Base-by-base conservation (phyloP, 2,888 invertebrate species). In the Drosophila kuntzei region DNA sequence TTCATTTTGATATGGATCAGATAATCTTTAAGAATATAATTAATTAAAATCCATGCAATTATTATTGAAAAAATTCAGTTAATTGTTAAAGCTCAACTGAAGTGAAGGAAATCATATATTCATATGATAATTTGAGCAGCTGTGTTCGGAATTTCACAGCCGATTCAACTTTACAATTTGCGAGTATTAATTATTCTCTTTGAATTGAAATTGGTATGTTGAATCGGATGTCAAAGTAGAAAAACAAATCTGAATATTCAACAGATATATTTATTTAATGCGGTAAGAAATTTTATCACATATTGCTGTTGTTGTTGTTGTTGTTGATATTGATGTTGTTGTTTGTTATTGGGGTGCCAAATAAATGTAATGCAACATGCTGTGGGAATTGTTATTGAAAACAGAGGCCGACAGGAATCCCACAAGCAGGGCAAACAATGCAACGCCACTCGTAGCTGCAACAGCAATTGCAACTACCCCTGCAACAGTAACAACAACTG, bases 381-480 rank as follows among this genome's bases (percentile, higher is more conserved):
- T 62, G 69, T 65, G 66, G 44, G 62, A 71, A 87, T 81, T 87
- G 88, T 69, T 71, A 65, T 84, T 67, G 68, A 70, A 77, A 71
- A 67, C 57, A 51, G 50, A 22, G 64, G 32, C 51, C 41, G 51
- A 67, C 57, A 53, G 47, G 12, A 37, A 36, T 25, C 50, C 55
- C 29, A 60, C 49, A 58, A 37, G 34, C 55, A 53, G 25, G 34
- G 6, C 76, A 63, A 59, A 73, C 64, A 71, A 65, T 60, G 79
- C 63, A 58, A 57, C 54, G 41, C 61, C 69, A 41, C 18, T 12
- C 12, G 71, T 62, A 44, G 53, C 58, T 64, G 70, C 60, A 50
- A 53, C 39, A 39, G 63, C 68, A 57, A 63, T 8, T 25, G 25
- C 25, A n/a, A n/a, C n/a, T n/a, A n/a, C n/a, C n/a, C n/a, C 64